Base-by-base conservation (phyloP, 2,797 vertebrate genomes). In the Myotis findleyi region DNA sequence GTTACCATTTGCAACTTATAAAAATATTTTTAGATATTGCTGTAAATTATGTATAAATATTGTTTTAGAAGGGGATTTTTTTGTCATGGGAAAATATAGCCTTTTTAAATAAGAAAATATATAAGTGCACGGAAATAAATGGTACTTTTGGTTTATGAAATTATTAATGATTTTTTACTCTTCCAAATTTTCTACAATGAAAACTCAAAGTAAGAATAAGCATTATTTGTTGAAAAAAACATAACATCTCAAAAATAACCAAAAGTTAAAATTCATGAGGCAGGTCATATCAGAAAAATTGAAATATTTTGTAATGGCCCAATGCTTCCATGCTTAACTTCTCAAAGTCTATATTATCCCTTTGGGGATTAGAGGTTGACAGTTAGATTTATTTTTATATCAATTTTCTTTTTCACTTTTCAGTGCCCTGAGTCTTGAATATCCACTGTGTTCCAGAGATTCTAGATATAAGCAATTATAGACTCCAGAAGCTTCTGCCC, bases 391-490 rank as follows among this genome's bases (percentile, higher is more conserved):
- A 95, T 89, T 95, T 86, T 97, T 57, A 85, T 66, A 79, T 75
- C 73, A 84, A 73, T 71, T 95, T 95, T 95, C 30, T 4, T 93
- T 96, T 94, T 85, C 55, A 41, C 13, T 64, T 91, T 86, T 82
- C 55, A 79, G 23, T 86, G 38, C 55, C 64, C 93, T 89, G 38
- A 90, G 79, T 71, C 75, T 27, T 79, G 20, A 59, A 53, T 36
- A 71, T 82, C 27, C 57, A 80, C 69, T 47, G 12, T 89, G 57
- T 86, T 38, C 73, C 16, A 93, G 73, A 89, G 59, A 3, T 69
- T 93, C 83, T 66, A 21, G n/a, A 94, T 33, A 82, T 69, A 91
- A 12, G 12, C 59, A 86, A 47, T 81, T 51, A 72, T 57, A 30
- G 33, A 49, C 30, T 89, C 38, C 30, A 85, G 62, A 90, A 75